Conservation (phyloP, 2,888 invertebrate species). For the Drosophila nigritarsus region DNA sequence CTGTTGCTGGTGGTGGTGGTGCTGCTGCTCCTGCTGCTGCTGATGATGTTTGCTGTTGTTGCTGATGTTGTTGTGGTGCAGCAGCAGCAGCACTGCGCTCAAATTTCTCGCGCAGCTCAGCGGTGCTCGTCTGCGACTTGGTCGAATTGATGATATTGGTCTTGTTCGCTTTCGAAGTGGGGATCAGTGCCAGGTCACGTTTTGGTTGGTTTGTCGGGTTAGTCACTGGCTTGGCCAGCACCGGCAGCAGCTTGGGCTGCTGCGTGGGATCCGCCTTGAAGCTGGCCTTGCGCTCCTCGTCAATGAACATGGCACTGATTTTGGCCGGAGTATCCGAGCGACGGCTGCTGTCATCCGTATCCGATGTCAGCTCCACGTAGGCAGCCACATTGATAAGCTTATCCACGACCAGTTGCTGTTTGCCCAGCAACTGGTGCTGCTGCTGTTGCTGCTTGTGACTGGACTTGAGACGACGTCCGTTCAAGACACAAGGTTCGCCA, state of each 20-base stretch:
- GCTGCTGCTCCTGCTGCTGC: conserved; percentile 51
- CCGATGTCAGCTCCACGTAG: conserved; percentile 85
- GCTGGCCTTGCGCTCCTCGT: conserved; percentile 85
- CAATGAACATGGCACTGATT: conserved; percentile 85
- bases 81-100: conserved; percentile 75
- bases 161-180: conserved; percentile 32
- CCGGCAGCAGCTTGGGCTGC: conserved; percentile 63
- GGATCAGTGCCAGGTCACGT: conserved; percentile 19
- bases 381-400: conserved; percentile 85
- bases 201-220: conserved; percentile 48
- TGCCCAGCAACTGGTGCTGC: conserved; percentile 49
- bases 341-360: conserved; percentile 85
- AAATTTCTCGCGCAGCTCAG: conserved; percentile 85
- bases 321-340: conserved; percentile 84
- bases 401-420: conserved; percentile 83
- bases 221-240: conserved; percentile 35
- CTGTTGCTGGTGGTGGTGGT: conserved; percentile 27
- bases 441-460: conserved; percentile 59
- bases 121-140: conserved; percentile 73
- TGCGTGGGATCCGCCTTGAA: conserved; percentile 84
- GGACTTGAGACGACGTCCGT: conserved; percentile 83
- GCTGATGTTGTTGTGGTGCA: conserved; percentile 48
- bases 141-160: conserved; percentile 13
- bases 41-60: conserved; percentile 22
- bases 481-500: conserved; percentile 83